Conservation (phyloP, 2,113 vertebrate species). For the Oryzias curvinotus region DNA sequence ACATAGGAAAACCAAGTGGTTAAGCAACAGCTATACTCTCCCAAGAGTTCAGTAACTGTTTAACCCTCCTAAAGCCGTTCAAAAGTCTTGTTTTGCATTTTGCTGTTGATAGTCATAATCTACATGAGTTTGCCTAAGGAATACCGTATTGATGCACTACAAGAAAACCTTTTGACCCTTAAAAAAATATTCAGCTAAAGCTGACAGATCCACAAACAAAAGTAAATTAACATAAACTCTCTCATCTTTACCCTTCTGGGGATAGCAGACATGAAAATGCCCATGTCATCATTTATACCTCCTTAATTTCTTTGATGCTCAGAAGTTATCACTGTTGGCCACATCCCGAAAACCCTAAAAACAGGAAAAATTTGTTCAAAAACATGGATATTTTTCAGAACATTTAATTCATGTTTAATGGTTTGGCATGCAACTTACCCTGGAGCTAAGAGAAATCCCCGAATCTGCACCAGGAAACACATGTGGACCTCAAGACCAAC, state of each 20-base stretch:
- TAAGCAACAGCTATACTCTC: slow-evolving; percentile 31
- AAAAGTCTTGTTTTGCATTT: slow-evolving; percentile 11
- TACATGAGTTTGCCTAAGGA: slow-evolving; percentile 8
- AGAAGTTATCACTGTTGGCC: slow-evolving; percentile 47
- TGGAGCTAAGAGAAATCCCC: slow-evolving; percentile 43
- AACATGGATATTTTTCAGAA: slow-evolving; percentile 6
- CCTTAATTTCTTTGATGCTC: slow-evolving; percentile 69
- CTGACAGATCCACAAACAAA: slow-evolving; percentile 34
- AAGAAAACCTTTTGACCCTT: slow-evolving; percentile 6
- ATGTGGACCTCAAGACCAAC: slow-evolving; percentile 20
- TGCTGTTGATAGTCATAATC: not conserved
- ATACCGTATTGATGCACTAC: not conserved
- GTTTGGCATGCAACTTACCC: slow-evolving; percentile 40
- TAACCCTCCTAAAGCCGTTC: slow-evolving; percentile 28
- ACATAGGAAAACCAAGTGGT: slow-evolving; percentile 49
- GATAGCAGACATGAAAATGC: slow-evolving; percentile 58
- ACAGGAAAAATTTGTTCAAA: slow-evolving; percentile 46
- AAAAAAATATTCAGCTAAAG: slow-evolving; percentile 26
- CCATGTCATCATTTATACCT: slow-evolving; percentile 58
- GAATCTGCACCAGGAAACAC: slow-evolving; percentile 34
- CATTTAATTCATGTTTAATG: slow-evolving; percentile 5
- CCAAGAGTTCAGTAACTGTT: slow-evolving; percentile 29
- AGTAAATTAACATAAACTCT: slow-evolving; percentile 45
- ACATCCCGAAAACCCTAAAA: slow-evolving; percentile 37
- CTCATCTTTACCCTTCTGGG: slow-evolving; percentile 14